Percentiles rank a stretch among this genome's conserved stretches.
These are phyloP conservation scores for Epinotia bilunana DNA, from an alignment of 2,888 invertebrate genomes.

Conservation along the genomic window DNA sequence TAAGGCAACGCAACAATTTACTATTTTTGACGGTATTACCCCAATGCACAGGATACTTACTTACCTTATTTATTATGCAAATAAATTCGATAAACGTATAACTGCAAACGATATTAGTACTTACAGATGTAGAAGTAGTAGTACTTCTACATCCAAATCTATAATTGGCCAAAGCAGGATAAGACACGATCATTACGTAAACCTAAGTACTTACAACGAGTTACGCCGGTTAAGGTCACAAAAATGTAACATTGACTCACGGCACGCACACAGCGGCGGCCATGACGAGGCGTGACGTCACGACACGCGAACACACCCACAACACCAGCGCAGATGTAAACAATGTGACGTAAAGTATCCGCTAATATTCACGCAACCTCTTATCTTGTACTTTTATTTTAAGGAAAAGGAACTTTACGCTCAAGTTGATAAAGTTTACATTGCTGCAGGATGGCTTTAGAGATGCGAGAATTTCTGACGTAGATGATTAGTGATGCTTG, in stretches of 20 bases:
- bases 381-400: not conserved
- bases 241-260: conserved; percentile 79
- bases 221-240: conserved; percentile 82
- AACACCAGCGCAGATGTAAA: conserved; percentile 69
- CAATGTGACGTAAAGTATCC: conserved; percentile 79
- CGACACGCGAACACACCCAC: conserved; percentile 77
- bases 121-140: too few species aligned
- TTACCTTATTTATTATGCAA: not conserved
- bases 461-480: not conserved
- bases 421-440: not conserved
- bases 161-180: conserved; percentile 16
- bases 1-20: too few species aligned
- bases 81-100: not conserved
- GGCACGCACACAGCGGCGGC: conserved; percentile 58
- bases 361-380: conserved; percentile 47
- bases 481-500: not conserved
- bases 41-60: not conserved
- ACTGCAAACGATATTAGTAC: not conserved
- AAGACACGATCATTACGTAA: conserved; percentile 57
- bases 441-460: not conserved
- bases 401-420: not conserved
- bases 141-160: not conserved
- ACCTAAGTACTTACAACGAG: conserved; percentile 60
- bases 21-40: not conserved
- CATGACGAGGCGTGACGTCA: conserved; percentile 80